phyloP scores from a whole-genome alignment of 2,113 vertebrate species.

The Melozone crissalis region DNA sequence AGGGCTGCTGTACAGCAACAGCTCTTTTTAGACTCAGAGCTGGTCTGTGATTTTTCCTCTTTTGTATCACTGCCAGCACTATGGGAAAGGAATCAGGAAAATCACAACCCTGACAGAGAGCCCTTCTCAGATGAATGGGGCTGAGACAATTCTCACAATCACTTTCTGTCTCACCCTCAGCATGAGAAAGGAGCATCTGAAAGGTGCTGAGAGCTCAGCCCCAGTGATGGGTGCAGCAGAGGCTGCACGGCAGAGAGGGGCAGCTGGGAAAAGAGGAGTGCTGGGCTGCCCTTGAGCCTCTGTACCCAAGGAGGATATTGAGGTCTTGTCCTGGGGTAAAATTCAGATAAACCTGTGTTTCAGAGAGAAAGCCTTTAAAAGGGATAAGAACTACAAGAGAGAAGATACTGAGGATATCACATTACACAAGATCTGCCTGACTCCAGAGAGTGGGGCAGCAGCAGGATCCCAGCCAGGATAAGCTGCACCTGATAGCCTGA shows the following conservation, averaged over 20 bases:
- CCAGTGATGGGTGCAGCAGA: background rate
- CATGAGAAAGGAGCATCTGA: background rate
- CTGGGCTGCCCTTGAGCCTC: background rate
- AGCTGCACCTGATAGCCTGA: background rate
- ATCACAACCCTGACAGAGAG: background rate
- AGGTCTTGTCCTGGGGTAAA: too few relatives aligned
- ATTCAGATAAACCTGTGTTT: background rate
- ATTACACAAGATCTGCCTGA: background rate
- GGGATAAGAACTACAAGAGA: background rate
- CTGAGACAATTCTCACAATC: background rate
- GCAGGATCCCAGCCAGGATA: background rate
- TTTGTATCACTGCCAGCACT: background rate
- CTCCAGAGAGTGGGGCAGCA: background rate
- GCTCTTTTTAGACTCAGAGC: background rate
- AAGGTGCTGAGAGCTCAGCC: background rate
- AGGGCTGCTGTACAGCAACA: background rate
- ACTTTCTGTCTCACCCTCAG: background rate
- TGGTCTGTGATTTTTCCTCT: background rate
- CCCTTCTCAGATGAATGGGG: background rate
- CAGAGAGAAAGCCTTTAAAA: background rate
- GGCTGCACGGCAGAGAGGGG: accelerated
- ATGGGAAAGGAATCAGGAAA: slow-evolving; percentile 6
- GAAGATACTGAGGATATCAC: background rate
- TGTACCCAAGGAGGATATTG: accelerated
- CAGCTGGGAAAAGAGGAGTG: background rate